phyloP scores from a whole-genome alignment of 2,797 vertebrate genomes.

The Premnoplex brunnescens region DNA sequence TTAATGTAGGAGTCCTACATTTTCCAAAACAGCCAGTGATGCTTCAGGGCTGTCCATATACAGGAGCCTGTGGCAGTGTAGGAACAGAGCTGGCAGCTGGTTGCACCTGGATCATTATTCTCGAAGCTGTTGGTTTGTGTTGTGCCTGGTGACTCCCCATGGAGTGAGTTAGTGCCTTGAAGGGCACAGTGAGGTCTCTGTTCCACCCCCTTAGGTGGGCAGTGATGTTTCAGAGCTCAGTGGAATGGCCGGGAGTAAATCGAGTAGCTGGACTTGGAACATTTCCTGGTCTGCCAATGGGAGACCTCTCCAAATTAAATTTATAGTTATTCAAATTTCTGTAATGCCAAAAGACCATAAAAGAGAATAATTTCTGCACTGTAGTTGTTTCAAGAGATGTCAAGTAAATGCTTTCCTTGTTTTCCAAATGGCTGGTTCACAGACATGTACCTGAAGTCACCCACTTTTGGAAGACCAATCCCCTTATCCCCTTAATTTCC shows the following conservation, averaged over 20 bases:
- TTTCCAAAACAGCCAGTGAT: neutral
- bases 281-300: neutral
- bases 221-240: neutral
- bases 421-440: neutral
- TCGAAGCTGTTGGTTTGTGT: rapidly evolving
- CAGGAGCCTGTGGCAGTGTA: neutral
- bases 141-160: neutral
- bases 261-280: neutral
- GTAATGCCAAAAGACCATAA: neutral
- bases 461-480: neutral
- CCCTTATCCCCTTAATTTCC: neutral
- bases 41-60: neutral
- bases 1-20: conserved; percentile 32
- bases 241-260: neutral
- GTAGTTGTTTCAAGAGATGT: neutral
- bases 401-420: neutral
- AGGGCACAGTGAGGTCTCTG: neutral
- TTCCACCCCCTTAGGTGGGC: neutral
- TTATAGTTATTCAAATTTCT: neutral
- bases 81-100: neutral
- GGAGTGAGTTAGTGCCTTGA: neutral
- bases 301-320: neutral
- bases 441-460: neutral
- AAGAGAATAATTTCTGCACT: neutral
- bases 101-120: neutral